phyloP scores from a whole-genome alignment of 1,140 invertebrate species.

The Himalopsyche phryganea region DNA sequence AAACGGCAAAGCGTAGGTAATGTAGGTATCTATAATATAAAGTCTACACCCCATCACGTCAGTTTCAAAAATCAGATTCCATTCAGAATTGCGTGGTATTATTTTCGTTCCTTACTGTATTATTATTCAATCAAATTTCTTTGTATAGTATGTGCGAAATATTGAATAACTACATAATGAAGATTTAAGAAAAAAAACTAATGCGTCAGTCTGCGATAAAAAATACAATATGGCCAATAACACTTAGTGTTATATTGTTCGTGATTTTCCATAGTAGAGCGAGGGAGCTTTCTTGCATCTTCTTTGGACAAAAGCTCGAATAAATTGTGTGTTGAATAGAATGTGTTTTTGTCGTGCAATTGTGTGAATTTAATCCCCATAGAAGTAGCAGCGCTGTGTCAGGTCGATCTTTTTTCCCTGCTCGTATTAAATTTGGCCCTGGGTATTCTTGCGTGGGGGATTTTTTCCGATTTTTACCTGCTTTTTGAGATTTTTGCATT shows the following conservation, averaged over 20 bases:
- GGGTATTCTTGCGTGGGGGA: background rate
- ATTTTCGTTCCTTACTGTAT: background rate
- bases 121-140: slow-evolving; percentile 2
- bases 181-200: background rate
- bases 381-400: background rate
- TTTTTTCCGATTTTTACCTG: too few species aligned
- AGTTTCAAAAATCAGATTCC: too few species aligned
- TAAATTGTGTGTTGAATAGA: slow-evolving; percentile 11
- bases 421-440: slow-evolving; percentile 3
- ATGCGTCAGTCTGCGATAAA: background rate
- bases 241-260: slow-evolving; percentile 7
- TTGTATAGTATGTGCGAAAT: slow-evolving; percentile 5
- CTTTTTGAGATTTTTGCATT: too few species aligned
- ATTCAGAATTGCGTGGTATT: too few species aligned
- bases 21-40: too few species aligned
- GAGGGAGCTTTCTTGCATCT: slow-evolving; percentile 1
- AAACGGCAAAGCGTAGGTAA: too few species aligned
- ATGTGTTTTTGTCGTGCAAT: slow-evolving; percentile 20
- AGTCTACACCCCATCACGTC: too few species aligned
- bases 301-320: slow-evolving; percentile 3
- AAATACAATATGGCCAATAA: slow-evolving; percentile 15
- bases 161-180: slow-evolving; percentile 12
- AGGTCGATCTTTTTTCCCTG: slow-evolving; percentile 11
- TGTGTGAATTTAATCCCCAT: slow-evolving; percentile 25
- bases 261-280: background rate